phyloP scores from a whole-genome alignment of 2,797 vertebrate species.

The Enteromius argenteus region DNA sequence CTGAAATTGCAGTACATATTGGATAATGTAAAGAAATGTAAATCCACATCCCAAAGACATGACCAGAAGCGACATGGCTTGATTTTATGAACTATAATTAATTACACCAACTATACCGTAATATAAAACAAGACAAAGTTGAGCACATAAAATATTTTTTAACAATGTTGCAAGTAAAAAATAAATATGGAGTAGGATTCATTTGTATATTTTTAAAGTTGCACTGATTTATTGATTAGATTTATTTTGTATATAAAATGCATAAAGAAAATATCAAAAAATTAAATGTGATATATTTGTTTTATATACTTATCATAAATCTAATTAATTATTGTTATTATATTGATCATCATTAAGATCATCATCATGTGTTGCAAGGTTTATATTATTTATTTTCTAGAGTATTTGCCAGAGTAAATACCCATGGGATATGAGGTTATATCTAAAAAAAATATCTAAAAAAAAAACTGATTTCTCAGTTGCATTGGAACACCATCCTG shows the following conservation, averaged over 20 bases:
- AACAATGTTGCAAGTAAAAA: background rate
- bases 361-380: background rate
- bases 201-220: background rate
- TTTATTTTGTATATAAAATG: background rate
- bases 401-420: background rate
- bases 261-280: background rate
- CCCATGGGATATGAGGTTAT: background rate
- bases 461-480: background rate
- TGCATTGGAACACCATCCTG: background rate
- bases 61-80: background rate
- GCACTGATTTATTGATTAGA: background rate
- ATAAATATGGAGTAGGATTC: background rate
- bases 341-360: background rate
- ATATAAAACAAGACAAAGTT: background rate
- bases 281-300: background rate
- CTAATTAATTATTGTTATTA: background rate
- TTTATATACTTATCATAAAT: background rate
- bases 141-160: background rate
- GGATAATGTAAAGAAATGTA: background rate
- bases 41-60: background rate
- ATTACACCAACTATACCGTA: background rate
- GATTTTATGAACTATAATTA: background rate
- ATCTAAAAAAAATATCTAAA: background rate
- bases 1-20: background rate
- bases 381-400: slow-evolving; percentile 5